phyloP scores from a whole-genome alignment of 2,888 invertebrate genomes.

The Chloroclysta siterata region DNA sequence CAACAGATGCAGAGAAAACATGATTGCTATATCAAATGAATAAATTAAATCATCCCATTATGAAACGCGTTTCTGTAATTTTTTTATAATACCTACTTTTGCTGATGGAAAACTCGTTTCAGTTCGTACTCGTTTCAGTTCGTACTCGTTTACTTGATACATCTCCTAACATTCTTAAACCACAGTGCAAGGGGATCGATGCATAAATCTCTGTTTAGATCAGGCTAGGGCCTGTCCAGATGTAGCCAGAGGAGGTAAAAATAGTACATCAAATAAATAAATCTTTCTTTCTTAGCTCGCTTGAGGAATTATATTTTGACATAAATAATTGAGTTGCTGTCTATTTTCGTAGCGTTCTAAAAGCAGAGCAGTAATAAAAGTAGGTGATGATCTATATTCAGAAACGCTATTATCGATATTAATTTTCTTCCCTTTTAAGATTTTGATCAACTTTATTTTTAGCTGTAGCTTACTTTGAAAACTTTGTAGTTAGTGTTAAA shows the following conservation, averaged over 20 bases:
- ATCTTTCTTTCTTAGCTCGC: constrained; percentile 15
- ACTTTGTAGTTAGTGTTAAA: neutral
- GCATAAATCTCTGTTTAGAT: constrained; percentile 63
- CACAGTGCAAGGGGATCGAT: constrained; percentile 21
- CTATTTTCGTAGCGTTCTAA: constrained; percentile 8
- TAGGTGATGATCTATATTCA: neutral
- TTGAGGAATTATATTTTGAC: constrained; percentile 10
- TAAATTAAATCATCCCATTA: no score
- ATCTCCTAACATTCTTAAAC: constrained; percentile 8
- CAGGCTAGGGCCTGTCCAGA: constrained; percentile 46
- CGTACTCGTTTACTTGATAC: neutral
- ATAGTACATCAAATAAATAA: constrained; percentile 34
- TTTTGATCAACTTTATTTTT: neutral
- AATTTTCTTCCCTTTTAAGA: neutral
- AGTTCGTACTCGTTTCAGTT: no score
- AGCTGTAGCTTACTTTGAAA: no score
- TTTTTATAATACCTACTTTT: no score
- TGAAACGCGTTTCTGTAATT: no score
- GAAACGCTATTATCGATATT: neutral
- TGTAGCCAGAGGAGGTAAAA: constrained; percentile 36
- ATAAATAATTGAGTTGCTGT: neutral
- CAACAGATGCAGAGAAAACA: no score
- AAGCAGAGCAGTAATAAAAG: constrained; percentile 14
- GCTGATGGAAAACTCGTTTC: no score
- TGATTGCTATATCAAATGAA: no score